Base-by-base conservation (phyloP, 1,140 invertebrate species). In the Aphidius gifuensis region DNA sequence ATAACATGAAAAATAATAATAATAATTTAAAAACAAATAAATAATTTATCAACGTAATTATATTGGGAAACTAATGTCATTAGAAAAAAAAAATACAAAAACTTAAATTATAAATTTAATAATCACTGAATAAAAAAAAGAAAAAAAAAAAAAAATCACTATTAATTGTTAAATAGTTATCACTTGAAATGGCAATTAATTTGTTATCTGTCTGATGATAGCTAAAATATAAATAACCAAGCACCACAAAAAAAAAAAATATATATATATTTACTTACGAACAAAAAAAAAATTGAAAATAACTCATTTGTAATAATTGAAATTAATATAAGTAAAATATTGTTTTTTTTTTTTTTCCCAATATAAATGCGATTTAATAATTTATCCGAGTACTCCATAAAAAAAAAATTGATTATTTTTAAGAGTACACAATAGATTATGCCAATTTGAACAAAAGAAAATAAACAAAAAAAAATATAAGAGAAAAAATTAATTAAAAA, bases 401-500 rank as follows among this genome's bases (percentile, higher is more conserved):
- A 23, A 6, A 43, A 55, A 16, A 39, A 16, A 40, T 40, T 44
- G 43, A 44, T 44, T 44, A 43, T 53, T 38, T 53, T 55, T 43
- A 9, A 40, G 11, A 55, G 38, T 55, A 55, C 39, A 16, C 9
- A 9, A 55, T 55, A 55, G 53, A 16, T 44, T 6, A 55, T 43
- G 53, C 53, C n/a, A 39, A 43, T 55, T 16, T 43, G 53, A 55
- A 39, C 53, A 44, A 55, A 6, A 55, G 2, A 55, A 55, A 55
- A 55, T 2, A n/a, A 46, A 46, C 1, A 46, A 9, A n/a, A 1
- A n/a, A n/a, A 46, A 46, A n/a, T 46, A 46, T 8, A n/a, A 46
- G 4, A 46, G 46, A 21, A 56, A 53, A 62, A 54, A 65, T 65
- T 65, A 60, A 62, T 65, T 62, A 65, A 62, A 56, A 65, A 65